Conservation (phyloP, 2,113 vertebrate genomes). For the Oriolus oriolus region DNA sequence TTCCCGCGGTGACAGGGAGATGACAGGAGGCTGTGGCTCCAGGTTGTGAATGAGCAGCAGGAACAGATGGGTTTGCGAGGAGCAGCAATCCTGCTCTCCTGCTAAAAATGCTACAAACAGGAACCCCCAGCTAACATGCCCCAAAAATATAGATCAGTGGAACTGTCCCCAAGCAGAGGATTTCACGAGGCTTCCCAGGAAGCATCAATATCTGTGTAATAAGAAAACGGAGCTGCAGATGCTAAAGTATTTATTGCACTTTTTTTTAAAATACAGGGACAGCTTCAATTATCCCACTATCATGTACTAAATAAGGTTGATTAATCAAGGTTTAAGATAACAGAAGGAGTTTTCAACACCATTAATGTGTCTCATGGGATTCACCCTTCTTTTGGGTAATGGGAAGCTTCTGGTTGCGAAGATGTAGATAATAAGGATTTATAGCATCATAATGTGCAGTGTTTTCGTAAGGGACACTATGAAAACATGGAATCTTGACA, state of each 20-base stretch:
- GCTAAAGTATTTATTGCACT: not conserved
- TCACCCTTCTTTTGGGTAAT: conserved; percentile 29
- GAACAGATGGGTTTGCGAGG: conserved; percentile 33
- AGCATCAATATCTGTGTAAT: not conserved
- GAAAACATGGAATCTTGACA: conserved; percentile 9
- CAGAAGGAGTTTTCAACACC: conserved; percentile 27
- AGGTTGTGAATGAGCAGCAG: conserved; percentile 47
- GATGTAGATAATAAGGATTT: conserved; percentile 26
- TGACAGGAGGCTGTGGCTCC: conserved; percentile 33
- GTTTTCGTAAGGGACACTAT: not conserved
- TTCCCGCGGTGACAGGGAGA: not conserved
- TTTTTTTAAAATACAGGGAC: not conserved
- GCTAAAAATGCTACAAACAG: not conserved
- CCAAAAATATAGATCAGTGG: conserved; percentile 15
- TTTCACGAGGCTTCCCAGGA: conserved; percentile 2
- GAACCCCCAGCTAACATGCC: conserved; percentile 1
- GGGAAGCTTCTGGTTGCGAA: conserved; percentile 29
- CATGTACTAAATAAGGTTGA: conserved; percentile 15
- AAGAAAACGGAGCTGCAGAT: conserved; percentile 6
- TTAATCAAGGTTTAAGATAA: conserved; percentile 45
- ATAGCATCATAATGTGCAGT: not conserved
- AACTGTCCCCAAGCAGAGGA: not conserved
- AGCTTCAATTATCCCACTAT: conserved; percentile 21
- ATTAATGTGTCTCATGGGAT: conserved; percentile 2
- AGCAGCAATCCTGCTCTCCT: not conserved